Base-by-base conservation (phyloP, 2,888 invertebrate species). In the Carpatolechia fugitivella region DNA sequence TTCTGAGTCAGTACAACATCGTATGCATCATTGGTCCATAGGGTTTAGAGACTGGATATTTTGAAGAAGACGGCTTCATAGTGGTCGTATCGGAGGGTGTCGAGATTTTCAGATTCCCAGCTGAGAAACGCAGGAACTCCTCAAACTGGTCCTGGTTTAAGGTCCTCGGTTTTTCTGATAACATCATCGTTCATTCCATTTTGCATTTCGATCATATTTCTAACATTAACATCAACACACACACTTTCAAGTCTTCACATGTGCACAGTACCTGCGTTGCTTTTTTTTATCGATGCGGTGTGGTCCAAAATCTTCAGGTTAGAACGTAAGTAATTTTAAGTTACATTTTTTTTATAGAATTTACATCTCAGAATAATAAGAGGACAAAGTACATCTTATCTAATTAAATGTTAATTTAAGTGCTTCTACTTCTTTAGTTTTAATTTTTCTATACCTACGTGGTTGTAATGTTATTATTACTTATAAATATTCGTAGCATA, bases 121-220 rank as follows among this genome's bases (percentile, higher is more conserved):
- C 92, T 65, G 87, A 91, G 74, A 82, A 74, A 70, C 92, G 92
- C 86, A 91, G 91, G 80, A 91, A 90, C 81, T 91, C 91, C 80
- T 84, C 89, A 74, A 91, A 93, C 87, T 93, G 93, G 93, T 92
- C 91, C 83, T 93, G 93, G 93, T 86, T 93, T 82, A 93, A 93
- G 93, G 93, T 93, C 90, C 84, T 89, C 83, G 74, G 74, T 75
- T 76, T 79, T 80, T 78, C 78, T 75, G 73, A 81, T 72, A 76
- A 71, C 70, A 75, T 74, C 77, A 78, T 74, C 69, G 69, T 79
- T 80, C 86, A 85, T 86, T 85, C 86, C 86, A 85, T 83, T 73
- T 84, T 77, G 76, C 76, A 82, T 77, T 76, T 72, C 80, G 69
- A 68, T 56, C 54, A 57, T 61, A 60, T 58, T 60, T 59, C 46